phyloP scores from a whole-genome alignment of 2,888 invertebrate species.

The Pseudococcus viburni region DNA sequence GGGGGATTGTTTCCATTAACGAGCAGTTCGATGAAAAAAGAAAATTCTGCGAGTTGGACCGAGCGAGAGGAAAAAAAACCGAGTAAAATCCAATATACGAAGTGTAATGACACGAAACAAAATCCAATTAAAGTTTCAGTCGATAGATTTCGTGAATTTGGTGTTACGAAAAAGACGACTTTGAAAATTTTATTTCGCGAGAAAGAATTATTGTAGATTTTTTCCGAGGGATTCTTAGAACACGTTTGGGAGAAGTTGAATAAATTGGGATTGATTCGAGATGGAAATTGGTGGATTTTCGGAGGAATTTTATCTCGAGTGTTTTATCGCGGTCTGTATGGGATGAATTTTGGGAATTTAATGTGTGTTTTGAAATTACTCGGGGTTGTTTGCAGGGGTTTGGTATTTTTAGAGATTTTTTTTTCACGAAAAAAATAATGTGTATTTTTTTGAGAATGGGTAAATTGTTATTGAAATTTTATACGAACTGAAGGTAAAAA shows the following conservation, averaged over 20 bases:
- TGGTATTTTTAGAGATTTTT: too few relatives aligned
- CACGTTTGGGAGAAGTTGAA: not conserved
- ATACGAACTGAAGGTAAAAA: too few relatives aligned
- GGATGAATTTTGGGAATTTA: not conserved
- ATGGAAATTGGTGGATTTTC: not conserved
- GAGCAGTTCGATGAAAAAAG: not conserved
- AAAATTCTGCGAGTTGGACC: not conserved
- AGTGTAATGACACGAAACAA: conserved; percentile 24
- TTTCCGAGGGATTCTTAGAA: not conserved
- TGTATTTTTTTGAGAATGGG: too few relatives aligned
- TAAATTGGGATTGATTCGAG: not conserved
- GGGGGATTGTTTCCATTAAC: not conserved
- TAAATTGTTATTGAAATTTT: too few relatives aligned
- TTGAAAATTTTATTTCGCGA: conserved; percentile 8
- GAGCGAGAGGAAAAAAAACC: not conserved
- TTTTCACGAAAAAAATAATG: too few relatives aligned
- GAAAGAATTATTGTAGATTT: conserved; percentile 3
- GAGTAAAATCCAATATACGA: conserved; percentile 30
- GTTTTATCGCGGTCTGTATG: not conserved
- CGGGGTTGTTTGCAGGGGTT: too few relatives aligned
- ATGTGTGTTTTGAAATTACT: too few relatives aligned
- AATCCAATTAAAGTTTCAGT: conserved; percentile 36
- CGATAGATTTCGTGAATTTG: conserved; percentile 25
- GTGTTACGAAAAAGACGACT: not conserved
- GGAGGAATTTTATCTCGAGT: not conserved